Base-by-base conservation (phyloP, 2,888 invertebrate genomes). In the Cheilosia urbana region DNA sequence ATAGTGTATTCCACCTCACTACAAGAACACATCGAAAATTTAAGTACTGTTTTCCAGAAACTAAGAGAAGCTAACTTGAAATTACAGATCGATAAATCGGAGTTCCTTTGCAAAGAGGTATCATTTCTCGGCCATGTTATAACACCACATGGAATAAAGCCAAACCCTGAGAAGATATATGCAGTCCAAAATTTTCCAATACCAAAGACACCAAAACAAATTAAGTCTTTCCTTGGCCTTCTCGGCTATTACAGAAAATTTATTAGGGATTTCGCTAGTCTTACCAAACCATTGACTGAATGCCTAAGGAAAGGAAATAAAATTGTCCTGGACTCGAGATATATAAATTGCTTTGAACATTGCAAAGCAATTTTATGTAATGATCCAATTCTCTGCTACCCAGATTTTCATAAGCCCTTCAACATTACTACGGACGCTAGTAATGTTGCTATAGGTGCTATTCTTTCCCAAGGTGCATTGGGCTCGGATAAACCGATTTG, bases 281-380 rank as follows among this genome's bases (percentile, higher is more conserved):
- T 87, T n/a, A 72, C 80, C n/a, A 78, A 76, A 15, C 87, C 89
- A 13, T 82, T 88, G 45, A 80, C 85, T 9, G 68, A 69, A 19
- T 85, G 88, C 7, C 83, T 88, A 21, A 77, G 79, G 17, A 63
- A 75, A 58, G 47, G 55, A 15, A 53, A 80, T 9, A 77, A 4
- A 30, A 65, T 60, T 9, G 53, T 24, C 57, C 0, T 77, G 11
- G 47, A 66, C 40, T 40, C 30, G 9, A 62, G 30, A 13, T 76
- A 80, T 21, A 63, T 47, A 2, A 45, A 75, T 2, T 53, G 45
- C 15, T 85, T 85, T 37, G 66, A 85, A 71, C 62, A 19, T n/a
- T 76, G 71, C 21, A 77, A 80, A 53, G 42, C 53, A 34, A 21
- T 71, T 15, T 19, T 85, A 3, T 72, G 65, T 19, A 77, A 71